These are phyloP conservation scores for Crocidura indochinensis DNA, from an alignment of 2,797 vertebrate species.

Conservation along the genomic window DNA sequence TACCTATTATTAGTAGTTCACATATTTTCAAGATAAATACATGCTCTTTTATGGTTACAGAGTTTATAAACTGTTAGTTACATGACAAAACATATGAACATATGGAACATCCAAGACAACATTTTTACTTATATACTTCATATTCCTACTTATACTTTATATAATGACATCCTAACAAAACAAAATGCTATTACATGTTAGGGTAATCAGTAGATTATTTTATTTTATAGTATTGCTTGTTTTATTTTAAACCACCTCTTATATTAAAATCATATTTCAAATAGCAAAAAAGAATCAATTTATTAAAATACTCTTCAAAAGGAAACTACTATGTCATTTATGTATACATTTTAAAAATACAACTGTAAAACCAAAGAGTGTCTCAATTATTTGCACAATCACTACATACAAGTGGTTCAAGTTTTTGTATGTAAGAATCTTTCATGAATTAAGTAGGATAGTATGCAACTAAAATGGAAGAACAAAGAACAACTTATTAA, in stretches of 20 bases:
- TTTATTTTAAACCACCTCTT: background rate
- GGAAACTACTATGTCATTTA: slow-evolving; percentile 16
- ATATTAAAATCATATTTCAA: slow-evolving; percentile 16
- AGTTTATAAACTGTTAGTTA: slow-evolving; percentile 54
- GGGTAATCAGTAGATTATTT: background rate
- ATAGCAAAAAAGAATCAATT: slow-evolving; percentile 50
- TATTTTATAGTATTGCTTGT: slow-evolving; percentile 32
- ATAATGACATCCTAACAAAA: background rate
- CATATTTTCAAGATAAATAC: slow-evolving; percentile 29
- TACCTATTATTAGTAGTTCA: background rate
- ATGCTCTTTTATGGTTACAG: slow-evolving; percentile 9
- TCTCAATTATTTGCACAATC: slow-evolving; percentile 26
- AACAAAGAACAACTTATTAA: slow-evolving; percentile 28
- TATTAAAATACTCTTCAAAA: slow-evolving; percentile 39
- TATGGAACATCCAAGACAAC: background rate
- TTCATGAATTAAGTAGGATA: slow-evolving; percentile 50
- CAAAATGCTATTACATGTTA: background rate
- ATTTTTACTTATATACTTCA: background rate
- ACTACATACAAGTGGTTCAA: slow-evolving; percentile 16
- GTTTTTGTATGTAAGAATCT: slow-evolving; percentile 65
- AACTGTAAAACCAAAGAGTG: slow-evolving; percentile 59
- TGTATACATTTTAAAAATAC: slow-evolving; percentile 54
- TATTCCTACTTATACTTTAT: background rate
- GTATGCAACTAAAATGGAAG: slow-evolving; percentile 48
- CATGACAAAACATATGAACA: background rate